Percentiles rank a stretch among this genome's conserved stretches.
Conservation (phyloP, 1,140 invertebrate species). For the Danaus plexippus region DNA sequence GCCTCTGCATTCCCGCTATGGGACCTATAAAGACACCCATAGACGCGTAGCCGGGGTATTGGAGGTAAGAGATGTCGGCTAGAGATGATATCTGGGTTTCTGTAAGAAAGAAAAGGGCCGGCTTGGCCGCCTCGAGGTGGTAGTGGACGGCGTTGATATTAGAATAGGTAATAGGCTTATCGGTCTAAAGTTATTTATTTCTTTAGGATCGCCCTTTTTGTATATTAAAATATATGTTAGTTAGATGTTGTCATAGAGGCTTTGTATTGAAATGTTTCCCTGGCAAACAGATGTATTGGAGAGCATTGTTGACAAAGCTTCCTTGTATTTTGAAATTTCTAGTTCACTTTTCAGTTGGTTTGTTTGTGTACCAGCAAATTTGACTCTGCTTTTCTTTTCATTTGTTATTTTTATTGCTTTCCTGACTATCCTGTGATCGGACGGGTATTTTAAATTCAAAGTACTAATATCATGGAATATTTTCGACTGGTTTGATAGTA, state of each 20-base stretch:
- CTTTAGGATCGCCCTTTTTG: slow-evolving; percentile 7
- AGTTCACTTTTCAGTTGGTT: neutral
- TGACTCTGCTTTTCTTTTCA: slow-evolving; percentile 3
- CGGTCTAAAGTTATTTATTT: slow-evolving; percentile 10
- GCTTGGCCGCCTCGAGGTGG: neutral
- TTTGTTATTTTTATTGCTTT: slow-evolving; percentile 5
- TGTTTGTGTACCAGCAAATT: slow-evolving; percentile 1
- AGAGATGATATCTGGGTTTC: neutral
- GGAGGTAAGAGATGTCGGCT: neutral
- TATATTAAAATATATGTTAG: slow-evolving; percentile 11
- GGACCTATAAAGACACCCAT: neutral
- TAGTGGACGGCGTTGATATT: too few species aligned
- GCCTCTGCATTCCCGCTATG: slow-evolving; percentile 1
- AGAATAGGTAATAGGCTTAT: slow-evolving; percentile 12
- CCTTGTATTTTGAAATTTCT: slow-evolving; percentile 4
- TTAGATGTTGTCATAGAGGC: slow-evolving; percentile 5
- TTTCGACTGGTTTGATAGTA: too few species aligned
- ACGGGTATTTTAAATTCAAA: slow-evolving; percentile 9
- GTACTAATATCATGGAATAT: too few species aligned
- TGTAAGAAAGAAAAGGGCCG: neutral
- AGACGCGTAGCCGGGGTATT: neutral
- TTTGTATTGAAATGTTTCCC: slow-evolving; percentile 6
- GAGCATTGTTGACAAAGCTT: neutral
- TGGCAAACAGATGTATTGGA: neutral
- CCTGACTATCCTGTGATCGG: slow-evolving; percentile 9